These are phyloP conservation scores for Pseudonaja textilis DNA, from an alignment of 2,113 vertebrate species.

Conservation along the genomic window DNA sequence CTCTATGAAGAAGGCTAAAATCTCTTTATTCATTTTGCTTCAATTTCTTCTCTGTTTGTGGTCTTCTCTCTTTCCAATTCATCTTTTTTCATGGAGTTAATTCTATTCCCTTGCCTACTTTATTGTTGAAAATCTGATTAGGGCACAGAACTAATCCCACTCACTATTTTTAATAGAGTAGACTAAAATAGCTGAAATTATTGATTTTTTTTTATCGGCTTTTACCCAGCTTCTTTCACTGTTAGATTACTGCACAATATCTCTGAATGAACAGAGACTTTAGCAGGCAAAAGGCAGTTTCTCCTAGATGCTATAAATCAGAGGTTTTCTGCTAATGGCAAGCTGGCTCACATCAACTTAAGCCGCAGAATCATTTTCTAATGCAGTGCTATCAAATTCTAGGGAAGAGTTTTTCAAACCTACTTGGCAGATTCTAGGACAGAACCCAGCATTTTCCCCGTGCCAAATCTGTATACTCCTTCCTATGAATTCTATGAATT, in stretches of 20 bases:
- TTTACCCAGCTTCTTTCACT: neutral
- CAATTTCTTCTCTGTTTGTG: neutral
- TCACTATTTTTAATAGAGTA: too few relatives aligned
- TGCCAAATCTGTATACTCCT: neutral
- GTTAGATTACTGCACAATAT: neutral
- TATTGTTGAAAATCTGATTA: neutral
- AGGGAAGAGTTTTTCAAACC: neutral
- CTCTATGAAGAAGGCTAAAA: neutral
- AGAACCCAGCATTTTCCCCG: neutral
- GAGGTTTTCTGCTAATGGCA: neutral
- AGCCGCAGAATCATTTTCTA: neutral
- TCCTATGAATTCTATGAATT: neutral
- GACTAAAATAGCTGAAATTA: neutral
- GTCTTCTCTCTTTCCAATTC: neutral
- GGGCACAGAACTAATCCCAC: neutral
- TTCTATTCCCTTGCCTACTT: neutral
- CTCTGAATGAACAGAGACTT: neutral
- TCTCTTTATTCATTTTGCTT: neutral
- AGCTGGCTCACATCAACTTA: neutral
- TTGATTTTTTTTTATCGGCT: neutral
- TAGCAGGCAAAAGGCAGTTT: neutral
- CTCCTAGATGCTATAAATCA: neutral
- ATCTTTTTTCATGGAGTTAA: neutral
- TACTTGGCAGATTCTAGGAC: neutral
- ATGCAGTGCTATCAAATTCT: neutral